Percentiles rank a stretch among this genome's conserved stretches.
Conservation (phyloP, 2,888 invertebrate genomes). For the Xanthia icteritia region DNA sequence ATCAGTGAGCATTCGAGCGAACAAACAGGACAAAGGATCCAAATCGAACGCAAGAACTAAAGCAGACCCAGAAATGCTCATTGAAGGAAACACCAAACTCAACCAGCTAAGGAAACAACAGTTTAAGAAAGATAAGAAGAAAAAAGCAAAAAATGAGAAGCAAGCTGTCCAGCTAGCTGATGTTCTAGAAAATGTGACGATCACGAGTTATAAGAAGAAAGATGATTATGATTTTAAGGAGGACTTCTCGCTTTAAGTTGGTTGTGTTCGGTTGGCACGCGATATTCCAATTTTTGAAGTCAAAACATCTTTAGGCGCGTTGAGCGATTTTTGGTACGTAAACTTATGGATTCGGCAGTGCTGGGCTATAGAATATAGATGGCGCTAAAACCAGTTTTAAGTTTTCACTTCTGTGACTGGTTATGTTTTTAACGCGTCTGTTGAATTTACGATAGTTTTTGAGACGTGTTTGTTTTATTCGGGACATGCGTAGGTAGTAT, state of each 20-base stretch:
- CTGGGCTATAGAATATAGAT: no score
- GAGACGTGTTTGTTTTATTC: neutral
- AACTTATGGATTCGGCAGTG: no score
- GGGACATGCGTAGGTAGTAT: neutral
- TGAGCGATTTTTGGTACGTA: no score
- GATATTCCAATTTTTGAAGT: neutral
- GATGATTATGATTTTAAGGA: constrained; percentile 92
- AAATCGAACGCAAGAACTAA: constrained; percentile 83
- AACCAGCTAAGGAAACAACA: constrained; percentile 87
- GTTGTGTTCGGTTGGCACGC: neutral
- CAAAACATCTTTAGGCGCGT: no score
- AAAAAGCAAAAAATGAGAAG: constrained; percentile 89
- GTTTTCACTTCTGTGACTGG: no score
- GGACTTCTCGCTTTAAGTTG: constrained; percentile 85
- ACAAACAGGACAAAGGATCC: constrained; percentile 81
- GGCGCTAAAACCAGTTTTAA: no score
- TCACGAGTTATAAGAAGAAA: constrained; percentile 81
- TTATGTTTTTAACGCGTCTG: neutral
- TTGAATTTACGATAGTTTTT: neutral
- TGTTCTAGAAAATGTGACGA: constrained; percentile 91
- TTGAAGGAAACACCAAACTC: constrained; percentile 92
- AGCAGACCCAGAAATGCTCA: constrained; percentile 91
- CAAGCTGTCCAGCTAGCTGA: constrained; percentile 91
- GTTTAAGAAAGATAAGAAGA: constrained; percentile 92
- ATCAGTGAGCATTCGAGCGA: constrained; percentile 82